Percentiles rank a stretch among this genome's conserved stretches.
Conservation (phyloP, 2,888 invertebrate species). For the Hemithea aestivaria region DNA sequence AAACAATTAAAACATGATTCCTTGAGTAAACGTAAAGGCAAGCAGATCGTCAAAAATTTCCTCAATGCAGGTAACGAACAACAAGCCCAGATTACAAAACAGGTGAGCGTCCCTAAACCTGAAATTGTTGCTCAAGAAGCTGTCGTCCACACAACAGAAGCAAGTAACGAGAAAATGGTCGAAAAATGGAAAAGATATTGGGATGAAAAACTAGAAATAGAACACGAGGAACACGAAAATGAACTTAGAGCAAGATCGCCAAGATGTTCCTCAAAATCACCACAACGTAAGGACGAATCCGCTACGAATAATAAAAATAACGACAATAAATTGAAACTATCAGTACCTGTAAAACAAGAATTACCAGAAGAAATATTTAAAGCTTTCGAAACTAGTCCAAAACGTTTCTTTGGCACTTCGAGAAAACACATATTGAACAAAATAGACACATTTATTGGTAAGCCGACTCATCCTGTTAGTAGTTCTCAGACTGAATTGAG, state of each 20-base stretch:
- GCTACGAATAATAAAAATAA: slow-evolving; percentile 7
- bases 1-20: slow-evolving; percentile 65
- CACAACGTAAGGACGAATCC: slow-evolving; percentile 8
- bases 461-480: slow-evolving; percentile 44
- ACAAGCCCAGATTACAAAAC: slow-evolving; percentile 25
- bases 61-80: slow-evolving; percentile 39
- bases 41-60: slow-evolving; percentile 63
- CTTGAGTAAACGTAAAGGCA: slow-evolving; percentile 63
- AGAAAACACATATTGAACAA: slow-evolving; percentile 68
- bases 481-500: slow-evolving; percentile 34
- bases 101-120: slow-evolving; percentile 19
- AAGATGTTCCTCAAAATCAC: slow-evolving; percentile 15
- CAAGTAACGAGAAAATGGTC: slow-evolving; percentile 47
- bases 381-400: slow-evolving; percentile 74
- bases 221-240: slow-evolving; percentile 35
- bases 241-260: slow-evolving; percentile 29
- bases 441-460: slow-evolving; percentile 66
- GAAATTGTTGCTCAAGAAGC: slow-evolving; percentile 25
- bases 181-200: slow-evolving; percentile 69
- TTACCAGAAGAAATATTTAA: slow-evolving; percentile 70
- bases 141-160: slow-evolving; percentile 19
- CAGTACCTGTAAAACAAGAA: slow-evolving; percentile 53
- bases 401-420: slow-evolving; percentile 71
- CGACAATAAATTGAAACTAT: slow-evolving; percentile 2
- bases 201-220: slow-evolving; percentile 59